These are phyloP conservation scores for Brassicogethes aeneus DNA, from an alignment of 2,888 invertebrate genomes.

Conservation along the genomic window DNA sequence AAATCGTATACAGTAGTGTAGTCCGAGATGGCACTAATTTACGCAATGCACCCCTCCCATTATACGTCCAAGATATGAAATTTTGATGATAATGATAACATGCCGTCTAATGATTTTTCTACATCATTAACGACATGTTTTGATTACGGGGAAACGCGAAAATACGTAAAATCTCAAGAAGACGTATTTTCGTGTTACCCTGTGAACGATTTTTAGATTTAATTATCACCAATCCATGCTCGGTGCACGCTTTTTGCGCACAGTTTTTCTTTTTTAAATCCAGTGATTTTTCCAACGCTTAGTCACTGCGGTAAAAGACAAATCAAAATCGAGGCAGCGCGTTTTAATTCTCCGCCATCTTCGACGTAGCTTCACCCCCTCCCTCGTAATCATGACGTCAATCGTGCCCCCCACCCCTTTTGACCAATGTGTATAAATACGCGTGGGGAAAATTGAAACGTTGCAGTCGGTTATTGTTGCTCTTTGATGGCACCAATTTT, in stretches of 20 bases:
- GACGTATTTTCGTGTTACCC: too few relatives aligned
- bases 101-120: conserved; percentile 14
- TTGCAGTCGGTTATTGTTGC: conserved; percentile 2
- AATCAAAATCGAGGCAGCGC: conserved; percentile 11
- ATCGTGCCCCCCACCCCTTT: too few relatives aligned
- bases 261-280: conserved; percentile 14
- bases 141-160: conserved; percentile 13
- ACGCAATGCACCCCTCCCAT: conserved; percentile 41
- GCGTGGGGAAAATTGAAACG: neutral
- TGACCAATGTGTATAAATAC: too few relatives aligned
- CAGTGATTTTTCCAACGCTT: too few relatives aligned
- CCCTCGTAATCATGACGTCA: too few relatives aligned
- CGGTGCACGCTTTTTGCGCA: conserved; percentile 32
- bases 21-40: conserved; percentile 38
- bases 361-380: too few relatives aligned
- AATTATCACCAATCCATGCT: too few relatives aligned
- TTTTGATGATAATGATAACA: conserved; percentile 11
- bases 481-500: conserved; percentile 15
- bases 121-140: conserved; percentile 10
- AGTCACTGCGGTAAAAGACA: too few relatives aligned
- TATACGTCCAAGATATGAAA: conserved; percentile 35
- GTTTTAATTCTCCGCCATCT: neutral
- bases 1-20: conserved; percentile 22
- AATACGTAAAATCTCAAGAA: conserved; percentile 23
- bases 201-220: too few relatives aligned